These are phyloP conservation scores for Hippocampus comes DNA, from an alignment of 2,113 vertebrate species.

Conservation along the genomic window DNA sequence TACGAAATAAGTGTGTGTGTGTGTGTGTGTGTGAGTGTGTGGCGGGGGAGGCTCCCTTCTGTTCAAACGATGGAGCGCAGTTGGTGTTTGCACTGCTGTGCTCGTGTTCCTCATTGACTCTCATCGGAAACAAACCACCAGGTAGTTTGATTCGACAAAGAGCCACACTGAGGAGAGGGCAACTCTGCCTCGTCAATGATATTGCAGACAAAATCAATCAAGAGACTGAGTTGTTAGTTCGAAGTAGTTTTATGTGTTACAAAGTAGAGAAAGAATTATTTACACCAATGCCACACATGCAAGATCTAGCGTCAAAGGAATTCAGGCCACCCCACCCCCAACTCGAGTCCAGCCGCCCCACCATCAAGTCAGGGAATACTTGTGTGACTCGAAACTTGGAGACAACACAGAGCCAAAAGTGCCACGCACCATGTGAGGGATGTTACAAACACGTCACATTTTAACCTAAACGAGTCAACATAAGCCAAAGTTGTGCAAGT, in stretches of 20 bases:
- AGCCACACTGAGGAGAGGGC: slow-evolving; percentile 1
- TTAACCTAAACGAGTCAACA: background rate
- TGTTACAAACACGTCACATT: background rate
- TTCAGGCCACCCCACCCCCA: slow-evolving; percentile 47
- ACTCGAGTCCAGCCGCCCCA: slow-evolving; percentile 6
- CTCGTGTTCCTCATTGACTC: slow-evolving; percentile 35
- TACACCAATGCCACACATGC: slow-evolving; percentile 31
- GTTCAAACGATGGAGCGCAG: slow-evolving; percentile 55
- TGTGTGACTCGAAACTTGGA: slow-evolving; percentile 56
- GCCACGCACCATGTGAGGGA: slow-evolving; percentile 12
- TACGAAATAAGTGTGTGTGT: slow-evolving; percentile 25
- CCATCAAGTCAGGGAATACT: slow-evolving; percentile 58
- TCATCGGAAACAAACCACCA: slow-evolving; percentile 40
- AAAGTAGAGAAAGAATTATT: slow-evolving; percentile 17
- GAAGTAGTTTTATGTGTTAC: slow-evolving; percentile 20
- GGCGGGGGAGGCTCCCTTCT: slow-evolving; percentile 18
- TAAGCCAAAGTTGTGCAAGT: background rate
- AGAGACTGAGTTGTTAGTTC: slow-evolving; percentile 24
- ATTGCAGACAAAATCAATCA: slow-evolving; percentile 22
- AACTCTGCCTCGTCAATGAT: background rate
- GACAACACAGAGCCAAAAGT: slow-evolving; percentile 44
- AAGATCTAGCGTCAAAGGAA: slow-evolving; percentile 38
- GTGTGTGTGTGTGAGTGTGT: slow-evolving; percentile 6
- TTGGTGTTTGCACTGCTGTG: slow-evolving; percentile 53
- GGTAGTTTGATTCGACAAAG: slow-evolving; percentile 26